A percentile compares a stretch with the other conserved stretches of the same genome.
phyloP scores from a whole-genome alignment of 2,113 vertebrate genomes.

The Macquaria ambigua region DNA sequence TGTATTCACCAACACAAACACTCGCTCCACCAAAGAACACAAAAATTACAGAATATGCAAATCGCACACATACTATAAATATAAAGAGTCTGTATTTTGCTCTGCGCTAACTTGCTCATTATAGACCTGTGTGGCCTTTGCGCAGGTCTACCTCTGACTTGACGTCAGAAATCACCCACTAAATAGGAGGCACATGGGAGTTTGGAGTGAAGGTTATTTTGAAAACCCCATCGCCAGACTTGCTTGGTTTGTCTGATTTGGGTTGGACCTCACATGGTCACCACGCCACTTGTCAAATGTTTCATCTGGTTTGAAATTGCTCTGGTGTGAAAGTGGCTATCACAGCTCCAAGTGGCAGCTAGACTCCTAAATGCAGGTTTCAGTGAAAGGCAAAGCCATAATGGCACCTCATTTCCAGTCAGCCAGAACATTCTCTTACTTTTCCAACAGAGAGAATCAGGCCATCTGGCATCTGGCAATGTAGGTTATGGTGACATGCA shows the following conservation, averaged over 20 bases:
- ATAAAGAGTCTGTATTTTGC: slow-evolving; percentile 72
- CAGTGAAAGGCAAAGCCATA: slow-evolving; percentile 53
- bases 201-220: slow-evolving; percentile 54
- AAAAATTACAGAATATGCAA: slow-evolving; percentile 65
- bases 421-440: slow-evolving; percentile 20
- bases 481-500: slow-evolving; percentile 30
- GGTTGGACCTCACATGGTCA: slow-evolving; percentile 61
- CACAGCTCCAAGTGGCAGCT: slow-evolving; percentile 49
- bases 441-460: slow-evolving; percentile 25
- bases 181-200: slow-evolving; percentile 69
- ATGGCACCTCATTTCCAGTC: slow-evolving; percentile 60
- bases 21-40: slow-evolving; percentile 45
- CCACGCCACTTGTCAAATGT: slow-evolving; percentile 51
- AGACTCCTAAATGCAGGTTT: slow-evolving; percentile 55
- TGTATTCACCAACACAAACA: slow-evolving; percentile 57
- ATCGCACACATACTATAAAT: slow-evolving; percentile 64
- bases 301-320: slow-evolving; percentile 61
- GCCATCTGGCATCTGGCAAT: slow-evolving; percentile 8
- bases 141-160: slow-evolving; percentile 68
- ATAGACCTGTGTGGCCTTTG: slow-evolving; percentile 75
- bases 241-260: slow-evolving; percentile 62
- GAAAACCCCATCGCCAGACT: slow-evolving; percentile 53
- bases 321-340: slow-evolving; percentile 53
- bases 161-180: slow-evolving; percentile 77
- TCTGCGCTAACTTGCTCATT: slow-evolving; percentile 59